phyloP scores from a whole-genome alignment of 2,888 invertebrate species.

The Lycaena phlaeas region DNA sequence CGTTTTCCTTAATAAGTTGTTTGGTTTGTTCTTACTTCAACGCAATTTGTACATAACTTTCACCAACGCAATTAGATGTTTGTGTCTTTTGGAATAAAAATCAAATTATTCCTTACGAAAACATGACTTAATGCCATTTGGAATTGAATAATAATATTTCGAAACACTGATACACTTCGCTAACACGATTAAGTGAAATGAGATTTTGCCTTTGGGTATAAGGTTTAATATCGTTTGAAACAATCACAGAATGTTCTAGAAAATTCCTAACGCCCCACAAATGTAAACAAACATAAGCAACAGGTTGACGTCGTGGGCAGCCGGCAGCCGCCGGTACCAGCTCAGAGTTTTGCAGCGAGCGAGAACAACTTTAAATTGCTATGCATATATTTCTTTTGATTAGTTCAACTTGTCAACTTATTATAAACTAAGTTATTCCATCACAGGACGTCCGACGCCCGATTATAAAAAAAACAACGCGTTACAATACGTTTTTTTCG shows the following conservation, averaged over 20 bases:
- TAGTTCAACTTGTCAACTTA: background rate
- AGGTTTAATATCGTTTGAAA: conserved; percentile 13
- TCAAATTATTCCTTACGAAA: background rate
- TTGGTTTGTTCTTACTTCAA: background rate
- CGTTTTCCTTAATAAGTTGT: conserved; percentile 7
- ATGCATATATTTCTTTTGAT: background rate
- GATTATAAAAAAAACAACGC: no score
- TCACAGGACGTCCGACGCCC: no score
- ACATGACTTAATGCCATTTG: background rate
- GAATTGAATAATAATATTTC: background rate
- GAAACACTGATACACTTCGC: conserved; percentile 5
- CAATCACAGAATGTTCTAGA: conserved; percentile 30
- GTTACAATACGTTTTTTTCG: no score
- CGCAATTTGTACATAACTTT: background rate
- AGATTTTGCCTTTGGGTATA: conserved; percentile 5
- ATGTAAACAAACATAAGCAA: conserved; percentile 52
- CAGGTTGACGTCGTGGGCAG: conserved; percentile 25
- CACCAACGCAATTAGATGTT: background rate
- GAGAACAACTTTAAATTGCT: background rate
- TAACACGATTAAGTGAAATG: conserved; percentile 7
- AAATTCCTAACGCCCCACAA: conserved; percentile 32
- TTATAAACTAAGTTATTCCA: no score
- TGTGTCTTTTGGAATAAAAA: background rate
- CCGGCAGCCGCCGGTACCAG: no score
- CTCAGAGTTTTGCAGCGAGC: background rate